Conservation (phyloP, 2,888 invertebrate species). For the Seira sanloemensis region DNA sequence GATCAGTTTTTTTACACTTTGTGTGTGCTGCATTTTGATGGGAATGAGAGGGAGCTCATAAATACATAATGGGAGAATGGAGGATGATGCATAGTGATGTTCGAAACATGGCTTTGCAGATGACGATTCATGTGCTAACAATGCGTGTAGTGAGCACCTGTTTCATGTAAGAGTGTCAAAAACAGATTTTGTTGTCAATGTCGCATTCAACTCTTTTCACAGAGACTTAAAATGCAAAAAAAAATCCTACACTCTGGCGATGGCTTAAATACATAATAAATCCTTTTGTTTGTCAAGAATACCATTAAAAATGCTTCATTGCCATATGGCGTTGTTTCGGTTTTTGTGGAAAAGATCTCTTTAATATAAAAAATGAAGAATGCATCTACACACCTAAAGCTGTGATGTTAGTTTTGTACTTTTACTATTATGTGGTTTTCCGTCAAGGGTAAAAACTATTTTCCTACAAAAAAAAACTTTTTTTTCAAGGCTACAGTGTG, state of each 20-base stretch:
- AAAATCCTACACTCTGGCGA: not conserved
- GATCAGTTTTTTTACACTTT: slow-evolving; percentile 38
- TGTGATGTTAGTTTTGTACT: not conserved
- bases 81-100: not conserved
- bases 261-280: slow-evolving; percentile 49
- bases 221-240: not conserved
- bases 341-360: slow-evolving; percentile 52
- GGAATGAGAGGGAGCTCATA: slow-evolving; percentile 47
- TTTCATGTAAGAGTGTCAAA: slow-evolving; percentile 63
- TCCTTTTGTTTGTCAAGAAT: slow-evolving; percentile 41
- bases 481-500: slow-evolving; percentile 36
- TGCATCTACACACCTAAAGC: not conserved
- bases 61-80: slow-evolving; percentile 10
- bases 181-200: slow-evolving; percentile 63
- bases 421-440: slow-evolving; percentile 40
- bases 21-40: slow-evolving; percentile 54
- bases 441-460: slow-evolving; percentile 55
- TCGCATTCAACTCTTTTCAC: slow-evolving; percentile 32
- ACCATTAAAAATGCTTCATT: slow-evolving; percentile 45
- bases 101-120: slow-evolving; percentile 48
- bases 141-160: slow-evolving; percentile 53
- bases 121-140: slow-evolving; percentile 32
- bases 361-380: slow-evolving; percentile 29
- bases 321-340: slow-evolving; percentile 51
- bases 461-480: slow-evolving; percentile 14